These are phyloP conservation scores for Acipenser oxyrinchus DNA, from an alignment of 2,797 vertebrate genomes.

Conservation along the genomic window DNA sequence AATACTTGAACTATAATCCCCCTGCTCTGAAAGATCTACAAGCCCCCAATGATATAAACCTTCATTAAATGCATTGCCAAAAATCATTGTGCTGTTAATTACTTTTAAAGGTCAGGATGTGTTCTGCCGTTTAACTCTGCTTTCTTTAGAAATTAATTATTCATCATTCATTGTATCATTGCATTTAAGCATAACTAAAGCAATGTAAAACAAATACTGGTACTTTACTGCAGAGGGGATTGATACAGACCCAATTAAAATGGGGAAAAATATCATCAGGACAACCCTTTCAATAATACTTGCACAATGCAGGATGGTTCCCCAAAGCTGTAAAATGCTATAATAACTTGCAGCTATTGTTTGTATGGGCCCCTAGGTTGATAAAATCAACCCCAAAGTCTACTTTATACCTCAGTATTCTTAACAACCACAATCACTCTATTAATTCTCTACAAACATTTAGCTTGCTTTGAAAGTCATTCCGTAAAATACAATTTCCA, in stretches of 20 bases:
- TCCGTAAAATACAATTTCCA: neutral
- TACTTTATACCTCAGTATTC: neutral
- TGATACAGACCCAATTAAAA: too few relatives aligned
- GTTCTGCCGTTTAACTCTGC: constrained; percentile 11
- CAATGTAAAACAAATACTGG: too few relatives aligned
- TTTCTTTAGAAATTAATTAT: constrained; percentile 1
- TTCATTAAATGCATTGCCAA: constrained; percentile 18
- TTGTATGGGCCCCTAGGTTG: too few relatives aligned
- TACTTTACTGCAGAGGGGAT: too few relatives aligned
- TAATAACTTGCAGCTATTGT: too few relatives aligned
- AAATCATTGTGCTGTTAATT: constrained; percentile 26
- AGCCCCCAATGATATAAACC: constrained; percentile 15
- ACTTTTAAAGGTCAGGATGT: constrained; percentile 30
- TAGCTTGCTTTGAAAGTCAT: neutral
- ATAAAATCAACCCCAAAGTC: neutral
- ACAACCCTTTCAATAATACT: too few relatives aligned
- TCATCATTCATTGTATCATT: too few relatives aligned
- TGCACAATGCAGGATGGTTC: too few relatives aligned
- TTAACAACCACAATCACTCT: neutral
- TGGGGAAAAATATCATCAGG: too few relatives aligned
- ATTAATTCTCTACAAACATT: neutral
- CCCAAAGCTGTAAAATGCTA: too few relatives aligned
- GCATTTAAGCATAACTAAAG: too few relatives aligned
- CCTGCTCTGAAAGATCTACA: constrained; percentile 34
- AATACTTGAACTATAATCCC: constrained; percentile 30